phyloP scores from a whole-genome alignment of 2,888 invertebrate genomes.

The Drosophila greeni region DNA sequence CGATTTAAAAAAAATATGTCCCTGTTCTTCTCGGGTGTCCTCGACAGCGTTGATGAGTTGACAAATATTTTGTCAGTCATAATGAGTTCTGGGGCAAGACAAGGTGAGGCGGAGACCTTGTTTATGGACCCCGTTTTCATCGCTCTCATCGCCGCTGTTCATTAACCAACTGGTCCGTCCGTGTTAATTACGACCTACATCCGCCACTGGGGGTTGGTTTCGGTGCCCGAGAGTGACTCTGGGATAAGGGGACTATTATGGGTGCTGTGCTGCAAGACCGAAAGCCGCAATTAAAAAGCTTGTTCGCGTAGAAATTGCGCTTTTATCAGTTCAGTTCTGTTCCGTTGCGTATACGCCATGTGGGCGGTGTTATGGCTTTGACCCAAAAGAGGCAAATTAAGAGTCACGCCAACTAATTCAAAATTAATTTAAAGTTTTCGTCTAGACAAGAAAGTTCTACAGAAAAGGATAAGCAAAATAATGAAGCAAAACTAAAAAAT shows the following conservation, averaged over 20 bases:
- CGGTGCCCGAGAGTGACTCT: neutral
- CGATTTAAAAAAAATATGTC: constrained; percentile 43
- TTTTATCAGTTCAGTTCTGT: constrained; percentile 29
- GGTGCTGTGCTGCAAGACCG: constrained; percentile 6
- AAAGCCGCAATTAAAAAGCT: constrained; percentile 63
- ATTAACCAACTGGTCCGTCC: constrained; percentile 48
- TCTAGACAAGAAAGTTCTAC: constrained; percentile 3
- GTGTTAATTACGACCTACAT: constrained; percentile 64
- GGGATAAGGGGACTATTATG: constrained; percentile 10
- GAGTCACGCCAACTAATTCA: constrained; percentile 22
- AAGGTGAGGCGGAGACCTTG: constrained; percentile 32
- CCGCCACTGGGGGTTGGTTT: constrained; percentile 31
- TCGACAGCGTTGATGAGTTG: constrained; percentile 64
- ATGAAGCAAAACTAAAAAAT: neutral
- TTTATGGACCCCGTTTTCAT: constrained; percentile 24
- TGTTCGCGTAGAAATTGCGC: constrained; percentile 37
- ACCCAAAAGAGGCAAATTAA: constrained; percentile 5
- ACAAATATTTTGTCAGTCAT: constrained; percentile 71
- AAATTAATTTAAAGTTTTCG: constrained; percentile 15
- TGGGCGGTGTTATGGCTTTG: constrained; percentile 15
- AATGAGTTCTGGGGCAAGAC: constrained; percentile 57
- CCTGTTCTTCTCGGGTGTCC: constrained; percentile 32
- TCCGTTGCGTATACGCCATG: constrained; percentile 37
- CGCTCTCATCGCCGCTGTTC: constrained; percentile 35
- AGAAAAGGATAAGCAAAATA: neutral